Evolutionary conservation across 2,113 vertebrate genomes (phyloP).

Genomic region (Ochotona curzoniae): DNA sequence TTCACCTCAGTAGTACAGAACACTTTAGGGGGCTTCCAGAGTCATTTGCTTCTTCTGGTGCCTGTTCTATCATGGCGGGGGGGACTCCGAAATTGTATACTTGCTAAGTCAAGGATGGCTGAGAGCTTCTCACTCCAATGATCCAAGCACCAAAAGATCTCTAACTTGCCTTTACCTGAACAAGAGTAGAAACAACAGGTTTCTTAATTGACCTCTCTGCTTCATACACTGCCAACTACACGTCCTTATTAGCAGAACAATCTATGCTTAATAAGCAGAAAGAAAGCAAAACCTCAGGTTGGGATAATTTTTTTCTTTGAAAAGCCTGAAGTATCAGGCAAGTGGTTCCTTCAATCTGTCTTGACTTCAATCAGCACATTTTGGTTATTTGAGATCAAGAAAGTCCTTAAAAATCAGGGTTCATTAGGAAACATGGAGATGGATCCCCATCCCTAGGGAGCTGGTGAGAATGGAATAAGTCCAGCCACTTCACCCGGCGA

Average conservation of each 20-base stretch:
- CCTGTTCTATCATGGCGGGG: neutral
- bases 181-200: neutral
- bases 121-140: neutral
- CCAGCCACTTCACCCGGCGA: slow-evolving; percentile 50
- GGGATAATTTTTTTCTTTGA: neutral
- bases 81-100: neutral
- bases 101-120: neutral
- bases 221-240: neutral
- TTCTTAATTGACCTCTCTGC: neutral
- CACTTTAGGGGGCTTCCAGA: neutral
- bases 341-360: neutral
- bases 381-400: slow-evolving; percentile 15
- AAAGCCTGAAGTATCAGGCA: neutral
- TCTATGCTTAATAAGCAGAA: neutral
- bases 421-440: slow-evolving; percentile 2
- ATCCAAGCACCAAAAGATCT: slow-evolving; percentile 25
- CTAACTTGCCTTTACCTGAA: neutral
- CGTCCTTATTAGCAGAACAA: slow-evolving; percentile 6
- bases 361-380: neutral
- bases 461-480: slow-evolving; percentile 15
- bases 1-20: neutral
- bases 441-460: neutral
- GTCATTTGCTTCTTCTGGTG: neutral
- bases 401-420: slow-evolving; percentile 49
- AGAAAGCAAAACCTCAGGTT: neutral